Percentiles rank a stretch among this genome's conserved stretches.
Conservation (phyloP, 2,113 vertebrate species). For the Donacobius atricapilla region DNA sequence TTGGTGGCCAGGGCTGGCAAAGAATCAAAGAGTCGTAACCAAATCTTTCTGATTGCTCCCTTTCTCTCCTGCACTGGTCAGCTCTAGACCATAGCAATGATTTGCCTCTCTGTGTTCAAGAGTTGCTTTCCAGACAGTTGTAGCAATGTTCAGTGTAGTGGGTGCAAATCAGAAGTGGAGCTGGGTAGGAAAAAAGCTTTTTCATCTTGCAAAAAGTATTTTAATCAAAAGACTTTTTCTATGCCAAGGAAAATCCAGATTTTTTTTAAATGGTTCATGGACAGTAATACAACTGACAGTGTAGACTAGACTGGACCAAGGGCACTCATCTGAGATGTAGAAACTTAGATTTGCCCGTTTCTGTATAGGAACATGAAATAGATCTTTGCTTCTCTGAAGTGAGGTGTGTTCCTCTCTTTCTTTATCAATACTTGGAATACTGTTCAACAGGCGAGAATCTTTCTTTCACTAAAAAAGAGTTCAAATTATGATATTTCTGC, state of each 20-base stretch:
- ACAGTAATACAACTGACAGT: background rate
- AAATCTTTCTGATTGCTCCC: background rate
- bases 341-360: background rate
- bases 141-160: background rate
- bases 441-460: background rate
- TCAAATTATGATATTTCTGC: background rate
- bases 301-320: background rate
- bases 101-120: background rate
- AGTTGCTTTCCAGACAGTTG: background rate
- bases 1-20: background rate
- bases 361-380: background rate
- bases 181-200: background rate
- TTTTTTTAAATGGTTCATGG: background rate
- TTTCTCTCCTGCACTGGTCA: background rate
- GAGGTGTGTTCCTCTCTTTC: background rate
- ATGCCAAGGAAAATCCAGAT: background rate
- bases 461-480: background rate
- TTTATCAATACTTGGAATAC: background rate
- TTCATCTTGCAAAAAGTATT: background rate
- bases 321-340: accelerated
- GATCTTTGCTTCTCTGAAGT: background rate
- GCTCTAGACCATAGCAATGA: background rate
- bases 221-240: background rate
- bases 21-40: background rate
- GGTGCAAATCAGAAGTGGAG: background rate